Evolutionary conservation across 2,113 vertebrate genomes (phyloP), one percentile per base, ranked within the genome.

Genomic region (Erinaceus europaeus): DNA sequence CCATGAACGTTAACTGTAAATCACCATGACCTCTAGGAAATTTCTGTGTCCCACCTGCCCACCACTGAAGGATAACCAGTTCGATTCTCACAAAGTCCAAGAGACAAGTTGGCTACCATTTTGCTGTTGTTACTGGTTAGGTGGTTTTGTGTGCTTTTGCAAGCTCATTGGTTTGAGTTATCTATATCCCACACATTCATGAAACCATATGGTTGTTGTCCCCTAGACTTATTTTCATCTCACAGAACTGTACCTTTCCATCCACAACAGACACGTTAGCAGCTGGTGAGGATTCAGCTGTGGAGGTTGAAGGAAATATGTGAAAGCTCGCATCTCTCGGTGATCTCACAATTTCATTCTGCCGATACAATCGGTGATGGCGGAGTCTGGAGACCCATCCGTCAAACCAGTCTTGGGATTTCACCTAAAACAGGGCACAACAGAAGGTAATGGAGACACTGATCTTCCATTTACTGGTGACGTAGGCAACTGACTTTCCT

Each of bases 261-360:
- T 99, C 98, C 0, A 97, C 96, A 21, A 96, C 94, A 29, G 97
- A 96, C 86, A 95, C 95, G 0, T 98, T 97, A 86, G 98, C 96
- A 91, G 98, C 98, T 90, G 98, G 98, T 29, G 98, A 98, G n/a
- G 98, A 98, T 86, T 99, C 99, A 0, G 98, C 96, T 23, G 97
- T 98, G 12, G 98, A 97, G 0, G 98, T 95, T 38, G 98, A 98
- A 94, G 99, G 99, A 96, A 99, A 99, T 87, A 98, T 98, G 29
- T 99, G 98, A 93, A 99, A 98, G 91, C 98, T 98, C 77, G 98
- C 98, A 87, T 99, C 99, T 67, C 98, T 97, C 0, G 99, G 99
- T 12, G 99, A 99, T 21, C 99, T 97, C 88, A 99, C 99, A 20
- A 99, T 99, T 96, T 99, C 99, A 21, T 99, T 99, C 97, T 99